These are phyloP conservation scores for Gobius niger DNA, from an alignment of 2,113 vertebrate species.

Conservation along the genomic window DNA sequence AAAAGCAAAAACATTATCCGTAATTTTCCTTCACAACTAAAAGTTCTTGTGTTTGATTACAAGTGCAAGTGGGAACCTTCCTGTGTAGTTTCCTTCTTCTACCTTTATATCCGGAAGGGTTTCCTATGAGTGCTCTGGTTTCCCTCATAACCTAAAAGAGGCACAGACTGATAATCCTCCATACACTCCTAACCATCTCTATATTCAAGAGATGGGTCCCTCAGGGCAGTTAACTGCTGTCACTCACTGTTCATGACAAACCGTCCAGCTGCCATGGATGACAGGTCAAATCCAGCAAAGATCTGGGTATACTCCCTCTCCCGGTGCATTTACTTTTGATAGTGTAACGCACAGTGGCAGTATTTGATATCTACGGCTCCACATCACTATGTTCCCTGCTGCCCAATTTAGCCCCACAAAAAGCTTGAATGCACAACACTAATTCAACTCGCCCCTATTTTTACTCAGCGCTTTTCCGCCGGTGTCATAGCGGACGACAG, in stretches of 20 bases:
- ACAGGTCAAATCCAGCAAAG: background rate
- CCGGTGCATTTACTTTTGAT: background rate
- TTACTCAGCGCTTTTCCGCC: constrained; percentile 14
- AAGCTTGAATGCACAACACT: constrained; percentile 8
- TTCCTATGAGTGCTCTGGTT: no score
- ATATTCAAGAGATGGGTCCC: no score
- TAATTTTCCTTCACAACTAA: no score
- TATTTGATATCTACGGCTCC: background rate
- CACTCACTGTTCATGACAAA: background rate
- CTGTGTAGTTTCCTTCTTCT: no score
- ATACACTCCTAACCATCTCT: no score
- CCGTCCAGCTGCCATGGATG: background rate
- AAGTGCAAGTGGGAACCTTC: no score
- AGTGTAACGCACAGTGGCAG: background rate
- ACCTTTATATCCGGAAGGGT: no score
- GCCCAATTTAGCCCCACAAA: constrained; percentile 1
- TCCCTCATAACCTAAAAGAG: background rate
- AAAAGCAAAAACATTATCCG: no score
- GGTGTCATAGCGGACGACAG: constrained; percentile 27
- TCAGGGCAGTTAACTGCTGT: no score
- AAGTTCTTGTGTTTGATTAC: no score
- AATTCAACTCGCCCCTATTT: constrained; percentile 9
- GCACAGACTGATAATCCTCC: background rate
- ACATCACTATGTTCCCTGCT: background rate
- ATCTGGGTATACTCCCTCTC: background rate